These are phyloP conservation scores for Poeciliopsis infans DNA, from an alignment of 2,797 vertebrate species.

Conservation along the genomic window DNA sequence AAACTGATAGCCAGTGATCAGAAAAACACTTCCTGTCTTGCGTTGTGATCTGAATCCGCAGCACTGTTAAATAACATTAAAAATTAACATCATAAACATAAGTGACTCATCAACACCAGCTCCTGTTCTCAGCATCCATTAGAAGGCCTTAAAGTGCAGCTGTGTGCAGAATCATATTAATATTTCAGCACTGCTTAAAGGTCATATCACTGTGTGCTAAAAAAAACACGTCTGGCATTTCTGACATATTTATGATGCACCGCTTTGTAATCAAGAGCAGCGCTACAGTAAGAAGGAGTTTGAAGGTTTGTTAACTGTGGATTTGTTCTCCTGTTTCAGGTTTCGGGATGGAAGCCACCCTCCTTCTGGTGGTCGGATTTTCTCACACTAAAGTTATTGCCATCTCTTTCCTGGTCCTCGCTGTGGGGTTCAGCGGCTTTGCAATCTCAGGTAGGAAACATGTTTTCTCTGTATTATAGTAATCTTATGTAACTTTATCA, in stretches of 20 bases:
- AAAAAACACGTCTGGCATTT: slow-evolving; percentile 10
- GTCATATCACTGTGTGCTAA: slow-evolving; percentile 11
- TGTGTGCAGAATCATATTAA: slow-evolving; percentile 19
- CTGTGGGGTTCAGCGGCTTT: slow-evolving; percentile 93
- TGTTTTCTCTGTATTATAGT: not conserved
- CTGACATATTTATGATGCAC: not conserved
- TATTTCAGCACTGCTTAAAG: slow-evolving; percentile 29
- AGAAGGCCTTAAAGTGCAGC: slow-evolving; percentile 16
- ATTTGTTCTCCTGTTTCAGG: slow-evolving; percentile 65
- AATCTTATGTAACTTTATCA: not conserved
- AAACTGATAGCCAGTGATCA: not conserved
- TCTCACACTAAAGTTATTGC: slow-evolving; percentile 90
- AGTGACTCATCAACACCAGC: not conserved
- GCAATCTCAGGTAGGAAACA: slow-evolving; percentile 88
- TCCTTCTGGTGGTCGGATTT: slow-evolving; percentile 91
- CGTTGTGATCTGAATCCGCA: not conserved
- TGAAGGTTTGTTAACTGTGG: slow-evolving; percentile 3
- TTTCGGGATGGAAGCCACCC: slow-evolving; percentile 93
- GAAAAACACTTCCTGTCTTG: not conserved
- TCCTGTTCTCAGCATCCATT: slow-evolving; percentile 4
- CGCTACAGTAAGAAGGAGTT: not conserved
- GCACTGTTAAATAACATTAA: not conserved
- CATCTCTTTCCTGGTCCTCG: slow-evolving; percentile 90
- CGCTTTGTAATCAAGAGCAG: not conserved
- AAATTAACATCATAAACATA: not conserved